Evolutionary conservation across 2,113 vertebrate species (phyloP).

Genomic region (Arizona elegans): DNA sequence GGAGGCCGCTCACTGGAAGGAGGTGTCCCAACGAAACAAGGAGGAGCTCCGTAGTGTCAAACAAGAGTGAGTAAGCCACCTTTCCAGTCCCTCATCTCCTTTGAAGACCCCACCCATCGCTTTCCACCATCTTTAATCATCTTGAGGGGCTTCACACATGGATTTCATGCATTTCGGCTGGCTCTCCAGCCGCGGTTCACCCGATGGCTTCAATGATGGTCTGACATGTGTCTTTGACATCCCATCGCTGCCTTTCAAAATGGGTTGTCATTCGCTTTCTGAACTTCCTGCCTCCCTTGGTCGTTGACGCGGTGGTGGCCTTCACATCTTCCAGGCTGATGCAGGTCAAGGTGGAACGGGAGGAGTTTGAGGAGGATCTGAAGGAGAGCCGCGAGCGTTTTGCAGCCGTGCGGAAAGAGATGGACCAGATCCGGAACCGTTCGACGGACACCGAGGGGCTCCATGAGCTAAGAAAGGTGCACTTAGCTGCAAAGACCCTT

Average conservation of each 20-base stretch:
- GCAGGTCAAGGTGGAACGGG: conserved; percentile 87
- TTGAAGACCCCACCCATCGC: neutral
- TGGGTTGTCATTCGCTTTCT: too few relatives aligned
- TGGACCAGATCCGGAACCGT: conserved; percentile 53
- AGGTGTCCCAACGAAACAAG: conserved; percentile 86
- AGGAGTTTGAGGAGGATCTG: conserved; percentile 90
- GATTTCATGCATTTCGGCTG: neutral
- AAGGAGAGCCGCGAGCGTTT: conserved; percentile 78
- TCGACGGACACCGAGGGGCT: conserved; percentile 61
- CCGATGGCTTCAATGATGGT: neutral
- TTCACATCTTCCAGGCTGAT: conserved; percentile 74
- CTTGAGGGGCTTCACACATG: neutral
- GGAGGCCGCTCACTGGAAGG: conserved; percentile 89
- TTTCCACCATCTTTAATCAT: neutral
- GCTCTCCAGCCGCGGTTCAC: neutral
- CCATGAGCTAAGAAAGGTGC: conserved; percentile 70
- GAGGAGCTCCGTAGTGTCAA: conserved; percentile 83
- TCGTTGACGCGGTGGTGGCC: neutral
- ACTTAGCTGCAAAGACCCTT: neutral
- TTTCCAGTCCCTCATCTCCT: neutral
- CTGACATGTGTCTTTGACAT: neutral
- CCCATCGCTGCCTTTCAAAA: neutral
- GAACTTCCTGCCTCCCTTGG: neutral
- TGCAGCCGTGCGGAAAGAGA: conserved; percentile 72
- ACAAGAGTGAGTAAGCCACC: conserved; percentile 78